Evolutionary conservation across 2,113 vertebrate species (phyloP), one percentile per base, ranked within the genome.

Genomic region (Odocoileus virginianus): DNA sequence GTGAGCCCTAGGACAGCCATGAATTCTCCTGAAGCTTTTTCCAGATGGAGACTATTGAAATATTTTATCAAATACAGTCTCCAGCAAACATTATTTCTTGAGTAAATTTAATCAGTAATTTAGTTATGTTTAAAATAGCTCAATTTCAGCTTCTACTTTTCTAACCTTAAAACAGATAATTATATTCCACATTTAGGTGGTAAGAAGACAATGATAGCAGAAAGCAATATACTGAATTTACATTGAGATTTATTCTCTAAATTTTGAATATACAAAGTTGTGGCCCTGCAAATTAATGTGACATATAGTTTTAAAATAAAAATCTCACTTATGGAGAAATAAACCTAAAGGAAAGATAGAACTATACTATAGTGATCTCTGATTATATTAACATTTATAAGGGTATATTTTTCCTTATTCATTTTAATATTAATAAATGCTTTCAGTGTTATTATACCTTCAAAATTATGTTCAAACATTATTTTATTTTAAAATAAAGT

Each of bases 181-280:
- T 98, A 98, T 97, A 97, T 97, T 98, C 86, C 96, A 98, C 61
- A 96, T 95, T 94, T 95, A 97, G 67, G 13, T 95, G 96, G 50
- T 95, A 50, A 90, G 47, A 96, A 76, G 40, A 7, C 61, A 98
- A 97, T 91, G 97, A 97, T 40, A 97, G 85, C 86, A 96, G 93
- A 97, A 94, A 95, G 84, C 91, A 98, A 50, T 87, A 54, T 85
- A 50, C 14, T 85, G 54, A 95, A 97, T 92, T 93, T 96, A 96
- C 89, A 98, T 97, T 97, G 97, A 98, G 86, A 12, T 60, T 96
- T 95, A 47, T 94, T 71, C 28, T 95, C 64, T 90, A 85, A 91
- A 87, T 95, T 5, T 84, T 97, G n/a, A 88, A 47, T 87, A 96
- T 43, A 84, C n/a, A 55, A 58, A 88, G n/a, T 47, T 87, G 3